A percentile compares a stretch with the other conserved stretches of the same genome.
phyloP scores from a whole-genome alignment of 2,797 vertebrate species.

The Rhynchonycteris naso region DNA sequence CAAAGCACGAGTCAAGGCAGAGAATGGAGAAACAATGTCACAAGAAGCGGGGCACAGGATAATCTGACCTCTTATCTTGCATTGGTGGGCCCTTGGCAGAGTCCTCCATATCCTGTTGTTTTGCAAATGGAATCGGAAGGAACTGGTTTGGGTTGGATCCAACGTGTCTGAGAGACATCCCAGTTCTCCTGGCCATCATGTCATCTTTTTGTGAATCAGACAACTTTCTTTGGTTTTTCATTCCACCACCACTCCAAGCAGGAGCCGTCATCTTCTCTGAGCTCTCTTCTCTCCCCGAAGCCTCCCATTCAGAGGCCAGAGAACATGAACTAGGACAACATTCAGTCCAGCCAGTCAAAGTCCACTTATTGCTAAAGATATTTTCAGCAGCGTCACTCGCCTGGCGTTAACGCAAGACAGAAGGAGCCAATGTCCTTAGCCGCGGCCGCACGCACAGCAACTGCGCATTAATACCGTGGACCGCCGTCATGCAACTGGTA shows the following conservation, averaged over 20 bases:
- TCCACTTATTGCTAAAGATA: slow-evolving; percentile 73
- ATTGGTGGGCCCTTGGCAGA: slow-evolving; percentile 41
- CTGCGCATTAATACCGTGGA: not conserved
- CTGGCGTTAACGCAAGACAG: slow-evolving; percentile 57
- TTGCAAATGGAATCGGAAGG: slow-evolving; percentile 84
- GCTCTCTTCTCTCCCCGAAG: slow-evolving; percentile 66
- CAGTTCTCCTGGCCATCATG: slow-evolving; percentile 82
- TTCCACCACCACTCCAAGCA: slow-evolving; percentile 46
- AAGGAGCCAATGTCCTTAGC: slow-evolving; percentile 60
- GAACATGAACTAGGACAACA: slow-evolving; percentile 70
- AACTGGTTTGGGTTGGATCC: slow-evolving; percentile 80
- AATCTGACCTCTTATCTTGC: slow-evolving; percentile 81
- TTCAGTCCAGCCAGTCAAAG: slow-evolving; percentile 64
- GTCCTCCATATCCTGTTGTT: slow-evolving; percentile 77
- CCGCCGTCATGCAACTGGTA: slow-evolving; percentile 36
- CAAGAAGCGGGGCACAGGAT: not conserved
- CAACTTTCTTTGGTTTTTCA: slow-evolving; percentile 71
- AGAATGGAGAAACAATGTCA: not conserved
- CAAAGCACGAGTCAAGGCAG: slow-evolving; percentile 10
- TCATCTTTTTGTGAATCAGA: slow-evolving; percentile 83
- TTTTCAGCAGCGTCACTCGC: slow-evolving; percentile 58
- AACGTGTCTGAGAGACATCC: slow-evolving; percentile 74
- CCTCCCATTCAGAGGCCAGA: slow-evolving; percentile 76
- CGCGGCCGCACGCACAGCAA: slow-evolving; percentile 49
- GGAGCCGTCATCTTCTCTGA: slow-evolving; percentile 66